Conservation (phyloP, 2,797 vertebrate genomes). For the Sphenopsis melanotis region DNA sequence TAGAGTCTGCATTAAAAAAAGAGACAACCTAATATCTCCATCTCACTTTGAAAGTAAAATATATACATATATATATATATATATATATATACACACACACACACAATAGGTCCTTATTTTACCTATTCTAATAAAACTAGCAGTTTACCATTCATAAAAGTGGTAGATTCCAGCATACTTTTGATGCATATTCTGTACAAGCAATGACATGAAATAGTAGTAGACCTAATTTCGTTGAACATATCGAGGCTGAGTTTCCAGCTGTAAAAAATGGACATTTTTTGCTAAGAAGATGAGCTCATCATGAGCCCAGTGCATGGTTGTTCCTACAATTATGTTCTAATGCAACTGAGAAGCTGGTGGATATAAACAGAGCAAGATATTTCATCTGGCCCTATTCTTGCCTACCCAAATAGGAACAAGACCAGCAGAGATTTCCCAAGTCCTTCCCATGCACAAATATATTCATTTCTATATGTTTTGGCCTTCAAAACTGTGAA, state of each 20-base stretch:
- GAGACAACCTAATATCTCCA: background rate
- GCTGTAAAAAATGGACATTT: background rate
- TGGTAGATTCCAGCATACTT: background rate
- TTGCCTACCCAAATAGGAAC: background rate
- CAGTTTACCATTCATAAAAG: background rate
- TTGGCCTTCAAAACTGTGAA: slow-evolving; percentile 7
- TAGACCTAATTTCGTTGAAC: background rate
- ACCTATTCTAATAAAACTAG: background rate
- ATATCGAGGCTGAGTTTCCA: background rate
- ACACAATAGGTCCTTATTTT: background rate
- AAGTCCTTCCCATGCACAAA: background rate
- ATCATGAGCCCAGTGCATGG: background rate
- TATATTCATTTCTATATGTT: background rate
- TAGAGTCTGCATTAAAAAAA: background rate
- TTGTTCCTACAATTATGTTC: background rate
- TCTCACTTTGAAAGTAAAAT: background rate
- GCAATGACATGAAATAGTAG: background rate
- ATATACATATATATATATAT: background rate
- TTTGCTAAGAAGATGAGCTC: background rate
- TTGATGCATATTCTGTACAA: background rate
- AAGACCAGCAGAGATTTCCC: slow-evolving; percentile 1
- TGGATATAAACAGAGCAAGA: background rate
- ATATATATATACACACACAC: too few species aligned
- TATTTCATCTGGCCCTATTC: background rate
- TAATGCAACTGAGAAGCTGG: background rate